phyloP scores from a whole-genome alignment of 1,140 invertebrate species.

The Sycobia sp. region DNA sequence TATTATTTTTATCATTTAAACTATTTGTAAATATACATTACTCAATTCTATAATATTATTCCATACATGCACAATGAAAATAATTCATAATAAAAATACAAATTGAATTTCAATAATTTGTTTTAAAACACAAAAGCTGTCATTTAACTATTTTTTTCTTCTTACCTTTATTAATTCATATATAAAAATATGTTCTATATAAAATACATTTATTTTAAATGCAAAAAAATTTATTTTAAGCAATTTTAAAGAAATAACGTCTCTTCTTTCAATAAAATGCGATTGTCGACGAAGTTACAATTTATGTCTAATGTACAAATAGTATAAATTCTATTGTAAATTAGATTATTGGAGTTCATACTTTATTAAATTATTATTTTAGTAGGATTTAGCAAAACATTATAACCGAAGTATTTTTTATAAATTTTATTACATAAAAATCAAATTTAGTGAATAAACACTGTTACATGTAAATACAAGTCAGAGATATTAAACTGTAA shows the following conservation, averaged over 20 bases:
- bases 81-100: constrained; percentile 15
- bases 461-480: not conserved
- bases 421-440: constrained; percentile 21
- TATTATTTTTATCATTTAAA: constrained; percentile 9
- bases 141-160: constrained; percentile 1
- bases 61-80: constrained; percentile 1
- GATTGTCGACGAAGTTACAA: constrained; percentile 21
- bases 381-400: not conserved
- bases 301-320: constrained; percentile 28
- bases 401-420: constrained; percentile 4
- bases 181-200: constrained; percentile 27
- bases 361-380: constrained; percentile 12
- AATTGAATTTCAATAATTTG: constrained; percentile 2
- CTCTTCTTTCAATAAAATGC: constrained; percentile 16
- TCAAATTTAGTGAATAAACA: not conserved
- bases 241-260: constrained; percentile 33
- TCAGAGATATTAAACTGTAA: constrained; percentile 11
- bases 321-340: constrained; percentile 13
- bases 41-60: constrained; percentile 1
- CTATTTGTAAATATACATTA: constrained; percentile 12
- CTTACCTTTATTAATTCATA: not conserved
- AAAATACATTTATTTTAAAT: constrained; percentile 17
- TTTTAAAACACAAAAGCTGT: constrained; percentile 19
- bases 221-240: constrained; percentile 21
- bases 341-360: not conserved